Base-by-base conservation (phyloP, 2,888 invertebrate genomes). In the Drosophila mulleri region DNA sequence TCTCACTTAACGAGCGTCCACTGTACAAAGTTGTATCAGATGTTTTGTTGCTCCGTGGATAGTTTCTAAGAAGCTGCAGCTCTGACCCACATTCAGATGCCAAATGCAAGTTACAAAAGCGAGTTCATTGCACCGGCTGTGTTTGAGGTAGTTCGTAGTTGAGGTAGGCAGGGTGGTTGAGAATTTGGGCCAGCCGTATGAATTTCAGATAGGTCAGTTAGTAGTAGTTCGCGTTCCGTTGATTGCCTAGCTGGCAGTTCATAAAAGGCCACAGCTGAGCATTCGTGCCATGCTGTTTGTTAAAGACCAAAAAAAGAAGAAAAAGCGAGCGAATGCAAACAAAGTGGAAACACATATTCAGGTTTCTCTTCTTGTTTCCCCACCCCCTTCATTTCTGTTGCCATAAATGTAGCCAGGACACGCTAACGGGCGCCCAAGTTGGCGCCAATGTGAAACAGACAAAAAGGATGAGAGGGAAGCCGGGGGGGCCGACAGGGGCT, bases 341-440 rank as follows among this genome's bases (percentile, higher is more conserved):
- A 69, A 50, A 60, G 63, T 67, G 62, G 47, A 64, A 67, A 76
- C 48, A 58, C 53, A 67, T 47, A 72, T 67, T 62, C 53, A 65
- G 56, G 37, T 47, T 58, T 58, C 45, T 26, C 39, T 62, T 26
- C 35, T 60, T 53, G 37, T 23, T 26, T 5, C 1, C 14, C 18
- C 26, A 20, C 47, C 18, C 26, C 37, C 47, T 45, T 61, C 50
- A 65, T 62, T 32, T 23, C 35, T 18, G 35, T 16, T 20, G 72
- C 70, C 68, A 56, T 48, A 83, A 86, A 87, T 85, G 83, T 83
- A 62, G 68, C 74, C 71, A 76, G 87, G 72, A 85, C 85, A 85
- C 85, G 85, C 85, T 65, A 85, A 54, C 77, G 65, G 67, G 39
- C 78, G 79, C 48, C 82, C 83, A 72, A 64, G 57, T 69, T 79